Base-by-base conservation (phyloP, 2,113 vertebrate species). In the Syngnathus typhle region DNA sequence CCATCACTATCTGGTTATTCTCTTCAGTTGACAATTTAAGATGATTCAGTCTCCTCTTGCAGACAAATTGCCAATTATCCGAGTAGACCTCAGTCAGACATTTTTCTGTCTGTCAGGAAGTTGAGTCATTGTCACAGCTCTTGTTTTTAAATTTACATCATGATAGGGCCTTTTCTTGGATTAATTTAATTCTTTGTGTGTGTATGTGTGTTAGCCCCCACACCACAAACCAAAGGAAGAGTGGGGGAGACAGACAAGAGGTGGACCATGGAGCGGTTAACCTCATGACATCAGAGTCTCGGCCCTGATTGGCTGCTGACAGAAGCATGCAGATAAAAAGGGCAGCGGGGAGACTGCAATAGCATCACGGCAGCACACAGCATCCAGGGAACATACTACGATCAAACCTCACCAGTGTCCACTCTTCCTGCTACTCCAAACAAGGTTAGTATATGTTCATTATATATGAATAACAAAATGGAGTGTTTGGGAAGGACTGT, bases 171-270 rank as follows among this genome's bases (percentile, higher is more conserved):
- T 55, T 79, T 82, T 65, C 85, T 70, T 72, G 84, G 79, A 84
- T 82, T 85, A 83, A 79, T 80, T 82, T 64, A 64, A 80, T 38
- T 59, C 18, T 66, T 43, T 73, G 38, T 67, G 68, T 41, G 60
- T 58, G 52, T 63, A 61, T 27, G 49, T 61, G 27, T 19, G 16
- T 55, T 38, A 23, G 32, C 47, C 49, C 60, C 60, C 60, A 44
- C 60, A 62, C 60, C 80, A 76, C 64, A 79, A 81, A 86, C 87
- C 90, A 89, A 91, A 91, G 91, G 88, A 91, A 91, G 91, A 89
- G 91, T 91, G 91, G 91, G 90, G 90, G 89, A 77, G 70, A 27
- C 68, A 78, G 75, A 82, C 72, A 71, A 87, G 80, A 89, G 84
- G 82, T 87, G 88, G 88, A 88, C 85, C 87, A 82, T 43, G 62